A percentile compares a stretch with the other conserved stretches of the same genome.
phyloP scores from a whole-genome alignment of 1,140 invertebrate genomes.

The Rhyacophila brunnea region DNA sequence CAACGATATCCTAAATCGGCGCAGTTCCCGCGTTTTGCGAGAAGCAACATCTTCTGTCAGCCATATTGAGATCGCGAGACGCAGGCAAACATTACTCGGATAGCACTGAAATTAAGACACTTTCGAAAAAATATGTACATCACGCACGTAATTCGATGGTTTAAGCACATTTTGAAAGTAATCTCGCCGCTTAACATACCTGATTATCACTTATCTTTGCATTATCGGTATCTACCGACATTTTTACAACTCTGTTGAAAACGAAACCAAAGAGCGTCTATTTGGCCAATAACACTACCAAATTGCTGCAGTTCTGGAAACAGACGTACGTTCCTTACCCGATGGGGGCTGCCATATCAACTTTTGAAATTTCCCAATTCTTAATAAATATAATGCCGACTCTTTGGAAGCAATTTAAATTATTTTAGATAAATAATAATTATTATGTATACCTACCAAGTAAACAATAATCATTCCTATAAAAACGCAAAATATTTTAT shows the following conservation, averaged over 20 bases:
- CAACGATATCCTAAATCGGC: constrained; percentile 43
- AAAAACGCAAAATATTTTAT: no score
- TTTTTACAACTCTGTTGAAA: constrained; percentile 57
- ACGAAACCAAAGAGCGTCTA: constrained; percentile 49
- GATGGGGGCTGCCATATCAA: background rate
- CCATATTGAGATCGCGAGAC: constrained; percentile 50
- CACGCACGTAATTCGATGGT: background rate
- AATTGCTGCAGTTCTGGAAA: constrained; percentile 5
- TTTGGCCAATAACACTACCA: constrained; percentile 24
- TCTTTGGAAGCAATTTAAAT: no score
- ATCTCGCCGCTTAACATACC: constrained; percentile 38
- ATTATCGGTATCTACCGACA: constrained; percentile 58
- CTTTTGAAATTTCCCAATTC: no score
- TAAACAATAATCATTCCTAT: no score
- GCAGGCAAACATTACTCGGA: constrained; percentile 57
- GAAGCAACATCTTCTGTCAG: constrained; percentile 55
- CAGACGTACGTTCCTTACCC: constrained; percentile 6
- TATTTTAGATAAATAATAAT: no score
- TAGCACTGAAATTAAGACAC: constrained; percentile 53
- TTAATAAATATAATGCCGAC: no score
- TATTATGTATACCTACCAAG: no score
- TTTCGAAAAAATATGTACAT: background rate
- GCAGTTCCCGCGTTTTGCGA: constrained; percentile 57
- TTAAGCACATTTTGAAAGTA: constrained; percentile 6
- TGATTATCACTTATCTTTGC: constrained; percentile 58